A percentile compares a stretch with the other conserved stretches of the same genome.
phyloP scores from a whole-genome alignment of 2,113 vertebrate species.

The Alaudala cheleensis region DNA sequence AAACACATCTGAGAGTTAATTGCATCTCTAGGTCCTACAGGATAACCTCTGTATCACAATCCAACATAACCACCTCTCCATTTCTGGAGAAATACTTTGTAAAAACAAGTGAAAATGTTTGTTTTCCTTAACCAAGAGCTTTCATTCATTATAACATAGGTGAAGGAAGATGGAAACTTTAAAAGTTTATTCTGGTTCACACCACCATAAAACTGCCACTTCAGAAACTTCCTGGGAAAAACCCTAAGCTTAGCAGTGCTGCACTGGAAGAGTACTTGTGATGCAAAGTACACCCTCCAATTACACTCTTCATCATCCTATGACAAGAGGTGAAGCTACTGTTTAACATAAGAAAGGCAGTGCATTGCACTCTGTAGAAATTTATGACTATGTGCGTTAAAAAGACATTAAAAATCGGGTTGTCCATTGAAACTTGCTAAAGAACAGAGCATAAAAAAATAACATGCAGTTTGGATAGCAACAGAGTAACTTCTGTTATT shows the following conservation, averaged over 20 bases:
- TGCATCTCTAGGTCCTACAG: neutral
- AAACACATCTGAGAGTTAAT: neutral
- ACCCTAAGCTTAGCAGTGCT: neutral
- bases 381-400: neutral
- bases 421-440: neutral
- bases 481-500: neutral
- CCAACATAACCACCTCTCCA: neutral
- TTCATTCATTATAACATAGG: neutral
- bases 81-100: neutral
- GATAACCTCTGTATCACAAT: neutral
- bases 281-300: neutral
- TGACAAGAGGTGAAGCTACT: neutral
- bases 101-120: neutral
- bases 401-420: neutral
- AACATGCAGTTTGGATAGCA: neutral
- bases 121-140: neutral
- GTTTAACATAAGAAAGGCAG: neutral
- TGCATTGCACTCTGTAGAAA: neutral
- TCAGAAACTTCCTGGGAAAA: neutral
- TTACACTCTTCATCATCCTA: neutral
- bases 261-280: neutral
- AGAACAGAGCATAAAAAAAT: neutral
- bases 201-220: neutral
- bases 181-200: neutral
- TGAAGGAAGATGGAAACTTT: neutral